Conservation (phyloP, 2,888 invertebrate species). For the Liposcelis brunnea region DNA sequence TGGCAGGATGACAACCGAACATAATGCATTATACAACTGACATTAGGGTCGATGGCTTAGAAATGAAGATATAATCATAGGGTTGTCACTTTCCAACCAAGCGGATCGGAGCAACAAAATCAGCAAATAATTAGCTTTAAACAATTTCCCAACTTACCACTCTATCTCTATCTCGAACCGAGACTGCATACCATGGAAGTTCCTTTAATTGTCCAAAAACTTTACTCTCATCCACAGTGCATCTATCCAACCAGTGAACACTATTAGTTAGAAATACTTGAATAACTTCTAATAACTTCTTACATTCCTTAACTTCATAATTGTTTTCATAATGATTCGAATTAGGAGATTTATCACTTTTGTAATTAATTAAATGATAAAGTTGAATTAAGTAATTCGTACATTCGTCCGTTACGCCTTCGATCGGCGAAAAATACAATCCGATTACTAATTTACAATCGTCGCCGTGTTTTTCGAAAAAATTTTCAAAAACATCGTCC, state of each 20-base stretch:
- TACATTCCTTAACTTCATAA: neutral
- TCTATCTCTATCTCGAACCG: slow-evolving; percentile 49
- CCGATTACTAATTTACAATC: neutral
- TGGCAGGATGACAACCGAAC: no score
- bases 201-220: slow-evolving; percentile 45
- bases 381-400: slow-evolving; percentile 43
- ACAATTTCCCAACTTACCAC: slow-evolving; percentile 35
- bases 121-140: no score
- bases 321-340: neutral
- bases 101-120: no score
- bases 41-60: neutral
- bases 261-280: slow-evolving; percentile 8
- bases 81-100: neutral
- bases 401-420: slow-evolving; percentile 34
- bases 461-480: neutral
- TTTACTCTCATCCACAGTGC: slow-evolving; percentile 41
- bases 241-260: slow-evolving; percentile 1
- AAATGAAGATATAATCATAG: slow-evolving; percentile 1
- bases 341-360: neutral
- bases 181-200: slow-evolving; percentile 53
- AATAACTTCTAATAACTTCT: slow-evolving; percentile 4
- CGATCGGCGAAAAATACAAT: neutral
- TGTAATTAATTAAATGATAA: slow-evolving; percentile 18
- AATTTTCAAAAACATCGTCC: neutral
- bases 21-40: no score